Conservation (phyloP, 1,140 invertebrate genomes). For the Mylabris phalerata region DNA sequence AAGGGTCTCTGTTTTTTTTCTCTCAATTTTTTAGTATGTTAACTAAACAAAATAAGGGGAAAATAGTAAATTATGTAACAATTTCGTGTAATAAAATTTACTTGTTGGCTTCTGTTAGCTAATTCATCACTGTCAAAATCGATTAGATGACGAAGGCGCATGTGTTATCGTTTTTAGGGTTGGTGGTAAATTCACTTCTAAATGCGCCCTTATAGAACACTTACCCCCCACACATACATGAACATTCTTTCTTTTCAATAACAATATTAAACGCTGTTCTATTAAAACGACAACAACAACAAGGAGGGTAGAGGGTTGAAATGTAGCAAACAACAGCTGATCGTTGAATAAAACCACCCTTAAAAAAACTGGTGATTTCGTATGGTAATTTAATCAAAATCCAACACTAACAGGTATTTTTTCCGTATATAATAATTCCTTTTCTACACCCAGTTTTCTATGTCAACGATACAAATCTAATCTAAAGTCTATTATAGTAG, state of each 20-base stretch:
- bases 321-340: constrained; percentile 13
- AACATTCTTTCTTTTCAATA: no score
- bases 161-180: constrained; percentile 1
- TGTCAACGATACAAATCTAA: no score
- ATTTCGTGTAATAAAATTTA: constrained; percentile 17
- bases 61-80: constrained; percentile 18
- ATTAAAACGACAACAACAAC: no score
- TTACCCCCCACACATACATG: no score
- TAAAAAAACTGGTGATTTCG: background rate
- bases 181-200: no score
- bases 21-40: no score
- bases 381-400: constrained; percentile 17
- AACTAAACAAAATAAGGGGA: constrained; percentile 7
- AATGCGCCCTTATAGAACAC: no score
- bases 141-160: constrained; percentile 10
- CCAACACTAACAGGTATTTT: constrained; percentile 9
- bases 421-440: constrained; percentile 5
- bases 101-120: constrained; percentile 14
- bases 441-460: constrained; percentile 6
- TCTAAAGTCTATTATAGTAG: no score
- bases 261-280: no score
- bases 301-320: background rate
- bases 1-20: constrained; percentile 12
- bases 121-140: constrained; percentile 17
- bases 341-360: constrained; percentile 9